These are phyloP conservation scores for Plestiodon gilberti DNA, from an alignment of 2,113 vertebrate genomes.

Conservation along the genomic window DNA sequence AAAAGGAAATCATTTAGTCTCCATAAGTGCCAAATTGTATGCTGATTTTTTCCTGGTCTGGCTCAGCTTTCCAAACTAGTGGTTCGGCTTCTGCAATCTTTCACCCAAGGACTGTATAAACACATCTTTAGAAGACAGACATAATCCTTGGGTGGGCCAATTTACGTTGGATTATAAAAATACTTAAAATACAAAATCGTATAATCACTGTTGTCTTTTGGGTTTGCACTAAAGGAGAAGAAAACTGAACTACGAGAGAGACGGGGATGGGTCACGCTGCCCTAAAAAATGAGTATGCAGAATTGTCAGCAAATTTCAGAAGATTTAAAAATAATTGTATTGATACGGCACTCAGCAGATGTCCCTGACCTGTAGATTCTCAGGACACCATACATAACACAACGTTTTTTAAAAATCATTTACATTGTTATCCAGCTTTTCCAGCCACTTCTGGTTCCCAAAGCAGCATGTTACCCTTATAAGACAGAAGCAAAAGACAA, in stretches of 20 bases:
- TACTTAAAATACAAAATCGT: conserved; percentile 86
- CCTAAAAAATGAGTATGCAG: conserved; percentile 33
- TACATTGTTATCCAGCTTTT: not conserved
- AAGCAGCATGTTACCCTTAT: not conserved
- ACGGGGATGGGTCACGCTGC: conserved; percentile 34
- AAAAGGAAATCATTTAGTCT: conserved; percentile 99
- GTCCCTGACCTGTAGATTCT: not conserved
- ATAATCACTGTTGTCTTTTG: conserved; percentile 85
- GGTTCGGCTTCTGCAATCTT: conserved; percentile 93
- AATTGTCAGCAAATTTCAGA: conserved; percentile 54
- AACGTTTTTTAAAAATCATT: not conserved
- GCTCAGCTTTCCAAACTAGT: conserved; percentile 92
- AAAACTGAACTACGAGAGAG: conserved; percentile 34
- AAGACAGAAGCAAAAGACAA: not conserved
- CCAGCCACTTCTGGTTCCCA: not conserved
- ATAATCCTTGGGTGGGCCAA: conserved; percentile 88
- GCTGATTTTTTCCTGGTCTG: conserved; percentile 97
- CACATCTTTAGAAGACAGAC: conserved; percentile 86
- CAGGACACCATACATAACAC: not conserved
- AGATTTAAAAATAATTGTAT: conserved; percentile 55
- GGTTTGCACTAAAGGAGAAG: conserved; percentile 72
- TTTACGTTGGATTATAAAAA: conserved; percentile 89
- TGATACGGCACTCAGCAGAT: not conserved
- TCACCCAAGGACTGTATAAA: conserved; percentile 90
- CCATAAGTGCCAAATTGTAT: conserved; percentile 99